A percentile compares a stretch with the other conserved stretches of the same genome.
phyloP scores from a whole-genome alignment of 2,888 invertebrate species.

The Dryobotodes eremita region DNA sequence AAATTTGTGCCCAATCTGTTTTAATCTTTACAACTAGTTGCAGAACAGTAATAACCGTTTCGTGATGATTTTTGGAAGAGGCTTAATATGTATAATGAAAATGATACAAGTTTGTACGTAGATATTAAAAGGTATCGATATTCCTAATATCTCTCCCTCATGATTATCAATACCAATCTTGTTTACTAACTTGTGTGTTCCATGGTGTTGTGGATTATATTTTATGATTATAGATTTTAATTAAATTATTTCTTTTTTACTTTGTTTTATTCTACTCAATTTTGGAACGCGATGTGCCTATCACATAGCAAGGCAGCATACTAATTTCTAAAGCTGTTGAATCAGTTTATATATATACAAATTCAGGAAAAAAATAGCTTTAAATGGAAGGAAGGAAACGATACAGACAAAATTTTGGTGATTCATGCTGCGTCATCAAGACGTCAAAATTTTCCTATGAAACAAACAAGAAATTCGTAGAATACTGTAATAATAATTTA shows the following conservation, averaged over 20 bases:
- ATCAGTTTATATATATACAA: no score
- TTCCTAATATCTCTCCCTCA: no score
- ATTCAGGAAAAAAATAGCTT: background rate
- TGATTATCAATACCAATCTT: background rate
- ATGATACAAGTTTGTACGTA: no score
- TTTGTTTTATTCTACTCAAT: no score
- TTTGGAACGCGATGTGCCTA: no score
- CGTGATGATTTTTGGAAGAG: background rate
- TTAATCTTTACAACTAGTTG: background rate
- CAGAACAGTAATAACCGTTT: background rate
- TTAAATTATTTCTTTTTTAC: no score
- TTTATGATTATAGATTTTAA: background rate
- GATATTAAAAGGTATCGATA: no score
- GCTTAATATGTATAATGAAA: no score
- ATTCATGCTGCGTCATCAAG: background rate
- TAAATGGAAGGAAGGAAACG: background rate
- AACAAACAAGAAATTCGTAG: background rate
- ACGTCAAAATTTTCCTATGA: background rate
- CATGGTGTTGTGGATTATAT: constrained; percentile 1
- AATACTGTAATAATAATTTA: background rate
- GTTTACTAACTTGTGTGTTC: constrained; percentile 4
- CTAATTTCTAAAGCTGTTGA: no score
- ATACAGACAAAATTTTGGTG: background rate
- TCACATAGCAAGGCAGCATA: no score
- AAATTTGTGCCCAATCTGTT: background rate